Conservation (phyloP, 2,888 invertebrate species). For the Neocrepidodera transversa region DNA sequence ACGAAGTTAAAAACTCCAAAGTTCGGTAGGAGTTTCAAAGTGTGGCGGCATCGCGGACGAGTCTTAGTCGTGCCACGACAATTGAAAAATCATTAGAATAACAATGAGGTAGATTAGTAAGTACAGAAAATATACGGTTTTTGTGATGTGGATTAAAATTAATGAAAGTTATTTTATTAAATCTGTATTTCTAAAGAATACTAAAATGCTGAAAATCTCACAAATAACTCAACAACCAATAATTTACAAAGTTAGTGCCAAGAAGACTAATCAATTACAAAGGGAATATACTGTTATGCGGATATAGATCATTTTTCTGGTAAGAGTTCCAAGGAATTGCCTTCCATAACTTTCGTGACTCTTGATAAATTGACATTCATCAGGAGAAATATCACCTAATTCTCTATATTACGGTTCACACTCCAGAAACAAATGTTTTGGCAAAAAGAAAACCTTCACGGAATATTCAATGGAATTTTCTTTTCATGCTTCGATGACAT, state of each 20-base stretch:
- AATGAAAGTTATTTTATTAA: too few relatives aligned
- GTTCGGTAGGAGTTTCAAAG: conserved; percentile 8
- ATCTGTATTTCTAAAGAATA: neutral
- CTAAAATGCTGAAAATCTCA: neutral
- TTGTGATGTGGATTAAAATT: too few relatives aligned
- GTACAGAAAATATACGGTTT: too few relatives aligned
- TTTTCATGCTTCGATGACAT: too few relatives aligned
- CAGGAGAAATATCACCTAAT: conserved; percentile 32
- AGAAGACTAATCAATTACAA: conserved; percentile 1
- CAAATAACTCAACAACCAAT: neutral
- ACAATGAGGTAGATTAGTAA: neutral
- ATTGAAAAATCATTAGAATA: conserved; percentile 14
- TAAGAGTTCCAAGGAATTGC: conserved; percentile 19
- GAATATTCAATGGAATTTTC: conserved; percentile 26
- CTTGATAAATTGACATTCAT: conserved; percentile 32
- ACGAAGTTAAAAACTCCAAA: conserved; percentile 14
- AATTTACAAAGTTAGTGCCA: conserved; percentile 12
- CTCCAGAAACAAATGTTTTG: conserved; percentile 24
- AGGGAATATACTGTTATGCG: neutral
- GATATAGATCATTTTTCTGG: conserved; percentile 20
- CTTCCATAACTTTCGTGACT: conserved; percentile 25
- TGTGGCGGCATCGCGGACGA: conserved; percentile 9
- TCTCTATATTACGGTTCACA: conserved; percentile 24
- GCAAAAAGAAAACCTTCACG: conserved; percentile 31
- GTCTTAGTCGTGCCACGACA: neutral